Percentiles rank a stretch among this genome's conserved stretches.
Conservation (phyloP, 2,113 vertebrate species). For the Oxyruncus cristatus region DNA sequence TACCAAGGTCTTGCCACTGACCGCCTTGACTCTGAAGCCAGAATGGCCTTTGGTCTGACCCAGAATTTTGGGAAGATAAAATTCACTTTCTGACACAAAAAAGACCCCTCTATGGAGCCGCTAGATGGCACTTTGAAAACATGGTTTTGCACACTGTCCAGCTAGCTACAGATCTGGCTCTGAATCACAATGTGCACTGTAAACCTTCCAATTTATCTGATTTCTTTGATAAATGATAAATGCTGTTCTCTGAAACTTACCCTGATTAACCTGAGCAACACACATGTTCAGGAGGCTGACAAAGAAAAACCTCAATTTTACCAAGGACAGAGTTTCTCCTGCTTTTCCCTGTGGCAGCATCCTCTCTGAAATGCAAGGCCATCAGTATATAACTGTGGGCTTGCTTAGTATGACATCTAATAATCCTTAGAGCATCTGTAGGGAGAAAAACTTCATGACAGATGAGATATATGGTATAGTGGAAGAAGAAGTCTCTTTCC, state of each 20-base stretch:
- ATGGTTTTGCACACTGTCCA: not conserved
- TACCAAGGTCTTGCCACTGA: not conserved
- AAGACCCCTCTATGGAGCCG: not conserved
- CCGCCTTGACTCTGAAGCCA: not conserved
- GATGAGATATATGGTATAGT: not conserved
- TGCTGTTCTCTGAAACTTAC: not conserved
- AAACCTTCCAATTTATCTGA: not conserved
- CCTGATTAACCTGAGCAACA: not conserved
- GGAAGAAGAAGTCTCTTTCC: not conserved
- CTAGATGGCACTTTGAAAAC: conserved; percentile 57
- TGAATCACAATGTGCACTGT: not conserved
- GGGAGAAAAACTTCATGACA: not conserved
- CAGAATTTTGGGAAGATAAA: fast-evolving
- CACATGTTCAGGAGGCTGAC: not conserved
- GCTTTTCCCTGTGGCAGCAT: not conserved
- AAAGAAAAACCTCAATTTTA: not conserved
- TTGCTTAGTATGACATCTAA: not conserved
- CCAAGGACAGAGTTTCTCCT: not conserved
- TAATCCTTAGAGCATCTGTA: not conserved
- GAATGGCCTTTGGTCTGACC: not conserved
- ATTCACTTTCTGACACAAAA: not conserved
- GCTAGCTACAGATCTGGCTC: fast-evolving
- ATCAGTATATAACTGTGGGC: not conserved
- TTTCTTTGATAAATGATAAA: not conserved
- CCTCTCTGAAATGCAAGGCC: not conserved